Base-by-base conservation (phyloP, 1,140 invertebrate species). In the Lepidurus apus region DNA sequence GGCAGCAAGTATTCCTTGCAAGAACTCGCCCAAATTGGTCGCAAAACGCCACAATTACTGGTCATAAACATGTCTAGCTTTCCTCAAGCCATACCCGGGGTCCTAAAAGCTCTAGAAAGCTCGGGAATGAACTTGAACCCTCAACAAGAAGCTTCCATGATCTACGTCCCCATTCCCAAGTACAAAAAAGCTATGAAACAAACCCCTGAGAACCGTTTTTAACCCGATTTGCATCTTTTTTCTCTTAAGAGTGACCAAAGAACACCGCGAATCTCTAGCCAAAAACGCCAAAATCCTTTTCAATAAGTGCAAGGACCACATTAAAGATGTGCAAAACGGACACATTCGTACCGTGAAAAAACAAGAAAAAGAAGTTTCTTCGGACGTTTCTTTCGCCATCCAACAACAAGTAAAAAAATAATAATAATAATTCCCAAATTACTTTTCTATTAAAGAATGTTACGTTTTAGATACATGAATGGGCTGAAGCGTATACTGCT, bases 101-200 rank as follows among this genome's bases (percentile, higher is more conserved):
- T 93, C 11, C 80, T 96, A 26, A 90, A 91, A 82, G 89, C 92
- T 7, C 88, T 98, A 42, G 82, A 86, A 42, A 89, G 89, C 73
- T 95, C 94, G 80, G 94, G 94, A 75, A 90, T 98, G 88, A 97
- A 96, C 85, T 86, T 98, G 42, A 97, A 95, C 88, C 95, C 96
- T 0, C 95, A 98, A 84, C 94, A 96, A 85, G 96, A 98, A 84
- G 95, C 95, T 44, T 96, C 93, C 17, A 93, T 91, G 1, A 84
- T 98, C 73, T 97, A 91, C 86, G 87, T 98, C 77, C 92, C 93
- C 44, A 88, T 96, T 81, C 95, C 95, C 11, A 96, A 95, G 92
- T 93, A 88, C 87, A 86, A 84, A 65, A 65, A 17, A 13, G 7
- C 53, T 7, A 13, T 7, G 5, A 17, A 77, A 34, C 2, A 34